These are phyloP conservation scores for Ectropis grisescens DNA, from an alignment of 1,140 invertebrate species.

Conservation along the genomic window DNA sequence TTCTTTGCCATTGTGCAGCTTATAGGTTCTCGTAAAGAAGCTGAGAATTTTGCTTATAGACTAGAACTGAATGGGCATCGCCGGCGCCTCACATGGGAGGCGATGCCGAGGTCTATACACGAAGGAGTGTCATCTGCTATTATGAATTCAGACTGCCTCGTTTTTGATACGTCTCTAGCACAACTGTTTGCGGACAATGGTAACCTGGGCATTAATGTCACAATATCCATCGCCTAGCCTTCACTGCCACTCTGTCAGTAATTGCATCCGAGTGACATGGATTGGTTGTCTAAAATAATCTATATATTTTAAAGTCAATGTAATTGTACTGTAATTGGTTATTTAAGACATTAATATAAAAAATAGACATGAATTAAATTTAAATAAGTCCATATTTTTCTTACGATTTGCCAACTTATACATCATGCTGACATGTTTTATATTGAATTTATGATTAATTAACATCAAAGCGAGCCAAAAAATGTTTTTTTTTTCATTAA, in stretches of 20 bases:
- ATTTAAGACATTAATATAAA: no score
- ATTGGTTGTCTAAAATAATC: no score
- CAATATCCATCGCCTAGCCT: slow-evolving; percentile 90
- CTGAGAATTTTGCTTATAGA: slow-evolving; percentile 98
- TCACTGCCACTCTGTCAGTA: no score
- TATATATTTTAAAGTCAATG: slow-evolving; percentile 20
- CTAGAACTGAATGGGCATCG: slow-evolving; percentile 96
- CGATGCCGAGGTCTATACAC: slow-evolving; percentile 97
- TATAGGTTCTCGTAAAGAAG: slow-evolving; percentile 98
- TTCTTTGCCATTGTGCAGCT: slow-evolving; percentile 99
- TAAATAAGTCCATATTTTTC: slow-evolving; percentile 16
- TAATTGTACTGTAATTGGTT: no score
- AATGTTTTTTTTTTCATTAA: slow-evolving; percentile 28
- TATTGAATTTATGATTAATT: slow-evolving; percentile 33
- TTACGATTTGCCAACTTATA: slow-evolving; percentile 10
- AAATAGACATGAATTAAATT: no score
- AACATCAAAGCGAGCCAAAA: slow-evolving; percentile 53
- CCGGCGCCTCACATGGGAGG: slow-evolving; percentile 97
- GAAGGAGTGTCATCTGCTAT: slow-evolving; percentile 99
- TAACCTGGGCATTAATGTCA: slow-evolving; percentile 99
- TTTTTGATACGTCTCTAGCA: slow-evolving; percentile 98
- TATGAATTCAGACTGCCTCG: slow-evolving; percentile 97
- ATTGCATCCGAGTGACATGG: slow-evolving; percentile 12
- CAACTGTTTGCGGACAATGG: slow-evolving; percentile 99
- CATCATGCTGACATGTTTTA: slow-evolving; percentile 12